These are phyloP conservation scores for Coptodon bakossiorum DNA, from an alignment of 2,113 vertebrate species.

Conservation along the genomic window DNA sequence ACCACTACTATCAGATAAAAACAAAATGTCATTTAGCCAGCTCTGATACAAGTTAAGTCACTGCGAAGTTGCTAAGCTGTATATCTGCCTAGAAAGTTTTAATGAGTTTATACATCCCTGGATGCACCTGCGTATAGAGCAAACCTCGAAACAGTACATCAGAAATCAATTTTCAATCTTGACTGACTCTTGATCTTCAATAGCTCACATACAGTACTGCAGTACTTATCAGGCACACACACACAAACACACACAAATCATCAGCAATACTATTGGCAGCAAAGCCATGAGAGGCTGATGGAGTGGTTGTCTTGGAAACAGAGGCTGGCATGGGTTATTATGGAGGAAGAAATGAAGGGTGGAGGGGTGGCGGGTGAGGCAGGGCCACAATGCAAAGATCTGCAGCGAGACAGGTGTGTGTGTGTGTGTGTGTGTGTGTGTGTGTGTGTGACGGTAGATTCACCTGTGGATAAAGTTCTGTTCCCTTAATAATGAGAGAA, in stretches of 20 bases:
- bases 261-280: constrained; percentile 38
- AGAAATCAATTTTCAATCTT: constrained; percentile 57
- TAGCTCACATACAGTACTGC: constrained; percentile 11
- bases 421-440: background rate
- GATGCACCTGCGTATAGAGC: background rate
- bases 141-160: background rate
- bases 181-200: constrained; percentile 35
- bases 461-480: background rate
- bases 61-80: background rate
- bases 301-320: constrained; percentile 69
- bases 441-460: background rate
- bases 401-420: background rate
- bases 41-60: background rate
- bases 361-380: background rate
- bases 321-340: constrained; percentile 52
- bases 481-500: background rate
- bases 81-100: constrained; percentile 22
- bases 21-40: background rate
- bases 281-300: constrained; percentile 48
- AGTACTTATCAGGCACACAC: constrained; percentile 15
- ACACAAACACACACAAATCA: constrained; percentile 2
- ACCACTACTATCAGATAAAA: background rate
- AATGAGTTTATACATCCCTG: constrained; percentile 16
- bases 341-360: constrained; percentile 34
- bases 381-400: constrained; percentile 35